These are phyloP conservation scores for Cheilosia impressa DNA, from an alignment of 2,888 invertebrate genomes.

Conservation along the genomic window DNA sequence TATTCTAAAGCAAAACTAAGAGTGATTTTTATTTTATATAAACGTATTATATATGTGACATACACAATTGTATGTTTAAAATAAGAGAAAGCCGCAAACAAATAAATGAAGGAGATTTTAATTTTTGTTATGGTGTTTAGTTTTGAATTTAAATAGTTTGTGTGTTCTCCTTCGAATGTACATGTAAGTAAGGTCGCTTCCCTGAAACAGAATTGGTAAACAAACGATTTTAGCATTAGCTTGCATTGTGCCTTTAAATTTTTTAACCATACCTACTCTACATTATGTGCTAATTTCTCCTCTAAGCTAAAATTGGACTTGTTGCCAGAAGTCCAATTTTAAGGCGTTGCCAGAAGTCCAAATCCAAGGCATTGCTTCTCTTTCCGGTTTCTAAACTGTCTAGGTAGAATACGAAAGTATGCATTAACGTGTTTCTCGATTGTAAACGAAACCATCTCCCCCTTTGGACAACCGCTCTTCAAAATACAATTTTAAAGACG, in stretches of 20 bases:
- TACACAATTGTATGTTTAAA: conserved; percentile 9
- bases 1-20: conserved; percentile 27
- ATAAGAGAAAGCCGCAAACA: conserved; percentile 7
- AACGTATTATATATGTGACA: conserved; percentile 11
- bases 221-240: background rate
- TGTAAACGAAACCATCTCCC: too few relatives aligned
- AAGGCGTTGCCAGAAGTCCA: too few relatives aligned
- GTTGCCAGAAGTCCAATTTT: too few relatives aligned
- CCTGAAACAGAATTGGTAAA: background rate
- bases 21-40: conserved; percentile 55
- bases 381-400: too few relatives aligned
- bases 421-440: too few relatives aligned
- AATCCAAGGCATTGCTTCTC: too few relatives aligned
- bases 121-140: conserved; percentile 57
- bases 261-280: too few relatives aligned
- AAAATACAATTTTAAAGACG: too few relatives aligned
- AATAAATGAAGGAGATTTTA: conserved; percentile 61
- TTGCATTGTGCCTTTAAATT: background rate
- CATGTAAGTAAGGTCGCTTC: conserved; percentile 1
- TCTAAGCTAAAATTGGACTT: too few relatives aligned
- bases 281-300: too few relatives aligned
- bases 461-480: too few relatives aligned
- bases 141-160: conserved; percentile 15
- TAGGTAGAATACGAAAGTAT: too few relatives aligned
- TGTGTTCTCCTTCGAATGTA: background rate